Evolutionary conservation across 2,888 invertebrate species (phyloP).

Genomic region (Alloscopus bannaensis): DNA sequence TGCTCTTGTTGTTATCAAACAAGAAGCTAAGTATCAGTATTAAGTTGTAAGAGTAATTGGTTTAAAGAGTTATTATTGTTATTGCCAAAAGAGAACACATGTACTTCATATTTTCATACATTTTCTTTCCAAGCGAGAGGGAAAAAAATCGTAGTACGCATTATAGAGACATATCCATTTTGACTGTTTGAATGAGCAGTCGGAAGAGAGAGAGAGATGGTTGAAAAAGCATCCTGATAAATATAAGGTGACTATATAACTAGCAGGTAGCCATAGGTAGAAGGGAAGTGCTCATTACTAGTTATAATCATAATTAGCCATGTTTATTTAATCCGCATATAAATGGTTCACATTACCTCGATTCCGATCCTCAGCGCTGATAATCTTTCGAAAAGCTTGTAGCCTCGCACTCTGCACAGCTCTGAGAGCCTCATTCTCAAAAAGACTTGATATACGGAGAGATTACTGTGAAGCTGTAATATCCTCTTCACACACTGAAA

Average conservation of each 20-base stretch:
- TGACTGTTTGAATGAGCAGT: not conserved
- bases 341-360: slow-evolving; percentile 63
- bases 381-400: slow-evolving; percentile 39
- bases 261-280: no score
- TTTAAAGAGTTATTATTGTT: slow-evolving; percentile 42
- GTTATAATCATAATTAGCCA: slow-evolving; percentile 64
- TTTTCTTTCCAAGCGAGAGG: slow-evolving; percentile 6
- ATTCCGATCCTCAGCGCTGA: slow-evolving; percentile 51
- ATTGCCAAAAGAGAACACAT: slow-evolving; percentile 58
- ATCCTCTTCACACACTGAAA: slow-evolving; percentile 50
- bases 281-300: slow-evolving; percentile 63
- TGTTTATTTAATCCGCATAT: slow-evolving; percentile 65
- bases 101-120: slow-evolving; percentile 27
- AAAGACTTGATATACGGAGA: slow-evolving; percentile 30
- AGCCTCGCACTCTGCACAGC: no score
- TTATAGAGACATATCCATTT: no score
- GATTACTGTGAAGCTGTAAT: slow-evolving; percentile 52
- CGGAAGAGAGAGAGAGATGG: slow-evolving; percentile 22
- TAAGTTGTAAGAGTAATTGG: slow-evolving; percentile 59
- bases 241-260: no score
- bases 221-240: no score
- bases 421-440: no score
- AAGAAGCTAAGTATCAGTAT: slow-evolving; percentile 42
- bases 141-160: no score
- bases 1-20: slow-evolving; percentile 22